Evolutionary conservation across 2,888 invertebrate genomes (phyloP).

Genomic region (Sipunculus nudus): DNA sequence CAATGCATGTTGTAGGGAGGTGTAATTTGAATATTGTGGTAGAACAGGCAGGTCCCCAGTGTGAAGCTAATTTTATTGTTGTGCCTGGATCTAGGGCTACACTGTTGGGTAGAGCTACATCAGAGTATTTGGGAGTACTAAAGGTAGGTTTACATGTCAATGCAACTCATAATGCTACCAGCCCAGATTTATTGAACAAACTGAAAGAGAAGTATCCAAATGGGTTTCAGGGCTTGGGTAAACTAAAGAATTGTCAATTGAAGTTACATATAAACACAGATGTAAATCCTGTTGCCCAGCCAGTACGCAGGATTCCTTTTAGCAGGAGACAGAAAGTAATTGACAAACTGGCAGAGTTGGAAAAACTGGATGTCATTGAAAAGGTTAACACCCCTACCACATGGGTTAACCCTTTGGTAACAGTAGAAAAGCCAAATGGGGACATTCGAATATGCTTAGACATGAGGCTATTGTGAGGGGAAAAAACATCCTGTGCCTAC

Average conservation of each 20-base stretch:
- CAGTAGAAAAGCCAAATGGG: slow-evolving; percentile 26
- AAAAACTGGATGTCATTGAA: slow-evolving; percentile 25
- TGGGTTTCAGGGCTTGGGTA: slow-evolving; percentile 5
- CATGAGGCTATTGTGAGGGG: slow-evolving; percentile 30
- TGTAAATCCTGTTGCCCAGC: slow-evolving; percentile 4
- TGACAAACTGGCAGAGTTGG: background rate
- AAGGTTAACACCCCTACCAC: slow-evolving; percentile 22
- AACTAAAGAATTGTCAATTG: slow-evolving; percentile 7
- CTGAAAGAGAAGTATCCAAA: no score
- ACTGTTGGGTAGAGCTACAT: no score
- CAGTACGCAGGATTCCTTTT: slow-evolving; percentile 1
- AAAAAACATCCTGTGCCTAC: slow-evolving; percentile 26
- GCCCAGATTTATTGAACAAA: no score
- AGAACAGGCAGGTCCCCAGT: no score
- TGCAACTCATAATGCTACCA: no score
- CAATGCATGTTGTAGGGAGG: no score
- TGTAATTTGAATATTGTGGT: no score
- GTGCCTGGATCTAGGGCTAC: no score
- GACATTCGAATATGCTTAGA: slow-evolving; percentile 33
- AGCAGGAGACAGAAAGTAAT: background rate
- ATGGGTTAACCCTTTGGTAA: slow-evolving; percentile 35
- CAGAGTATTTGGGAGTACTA: no score
- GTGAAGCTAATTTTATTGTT: no score
- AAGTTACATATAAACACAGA: slow-evolving; percentile 2
- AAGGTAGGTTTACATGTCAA: no score